A percentile compares a stretch with the other conserved stretches of the same genome.
phyloP scores from a whole-genome alignment of 1,140 invertebrate species.

The Daktulosphaira vitifoliae region DNA sequence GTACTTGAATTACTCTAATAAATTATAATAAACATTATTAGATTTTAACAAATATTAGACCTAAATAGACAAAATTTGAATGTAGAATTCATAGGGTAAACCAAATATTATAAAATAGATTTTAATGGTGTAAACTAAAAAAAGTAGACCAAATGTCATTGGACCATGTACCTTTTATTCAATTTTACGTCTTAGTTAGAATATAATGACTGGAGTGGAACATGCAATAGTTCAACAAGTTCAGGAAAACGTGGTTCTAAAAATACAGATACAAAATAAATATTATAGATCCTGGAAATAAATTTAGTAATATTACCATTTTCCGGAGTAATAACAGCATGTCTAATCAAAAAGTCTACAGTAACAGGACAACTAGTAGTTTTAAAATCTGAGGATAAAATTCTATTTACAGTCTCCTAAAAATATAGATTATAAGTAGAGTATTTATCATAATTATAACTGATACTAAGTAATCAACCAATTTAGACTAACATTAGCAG shows the following conservation, averaged over 20 bases:
- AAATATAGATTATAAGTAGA: constrained; percentile 31
- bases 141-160: no score
- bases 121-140: no score
- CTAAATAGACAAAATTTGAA: no score
- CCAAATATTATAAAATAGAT: no score
- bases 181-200: constrained; percentile 34
- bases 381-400: constrained; percentile 77
- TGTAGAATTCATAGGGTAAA: no score
- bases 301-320: constrained; percentile 61
- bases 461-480: constrained; percentile 19
- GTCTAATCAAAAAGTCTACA: constrained; percentile 83
- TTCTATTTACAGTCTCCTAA: constrained; percentile 56
- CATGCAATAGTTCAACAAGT: constrained; percentile 75
- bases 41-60: no score
- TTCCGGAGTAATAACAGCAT: constrained; percentile 78
- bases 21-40: no score
- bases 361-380: constrained; percentile 84
- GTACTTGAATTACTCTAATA: no score
- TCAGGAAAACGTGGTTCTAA: constrained; percentile 74
- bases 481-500: constrained; percentile 64
- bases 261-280: constrained; percentile 10
- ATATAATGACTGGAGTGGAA: constrained; percentile 68
- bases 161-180: no score
- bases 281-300: no score
- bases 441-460: constrained; percentile 8